Evolutionary conservation across 2,888 invertebrate genomes (phyloP), one percentile per base, ranked within the genome.

Genomic region (Caenorhabditis angaria): DNA sequence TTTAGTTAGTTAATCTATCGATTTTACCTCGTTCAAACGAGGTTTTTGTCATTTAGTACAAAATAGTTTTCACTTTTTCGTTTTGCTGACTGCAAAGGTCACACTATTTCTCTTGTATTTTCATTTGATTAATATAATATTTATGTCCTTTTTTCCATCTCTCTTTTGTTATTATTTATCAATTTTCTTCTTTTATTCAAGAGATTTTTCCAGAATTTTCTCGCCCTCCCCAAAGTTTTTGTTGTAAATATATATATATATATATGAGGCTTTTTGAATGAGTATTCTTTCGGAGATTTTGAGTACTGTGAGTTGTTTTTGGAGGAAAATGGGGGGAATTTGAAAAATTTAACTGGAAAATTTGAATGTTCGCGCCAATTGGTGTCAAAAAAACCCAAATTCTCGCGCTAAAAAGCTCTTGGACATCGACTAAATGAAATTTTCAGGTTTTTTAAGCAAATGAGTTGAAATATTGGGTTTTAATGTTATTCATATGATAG

Each of bases 201-300:
- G 10, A 48, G n/a, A 48, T 50, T 24, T 24, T 24, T 24, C 22
- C 20, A 24, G 20, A 24, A 50, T 22, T 24, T 6, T n/a, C 48
- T 8, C 8, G 14, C 35, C 35, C 50, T 20, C 1, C 4, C 22
- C 22, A 50, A 50, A 50, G 10, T n/a, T 22, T 41, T 41, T 3
- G 41, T 41, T 41, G 41, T 12, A 41, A 18, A 41, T 6, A 41
- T 41, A 41, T 6, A 12, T n/a, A n/a, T n/a, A n/a, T n/a, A 41
- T 51, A 51, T 24, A 51, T 22, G 25, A 24, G 51, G 22, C 24
- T 4, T 8, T 22, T 51, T 51, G 25, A 51, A 78, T 78, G 78
- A 78, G 78, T 57, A 76, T 78, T 12, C 68, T 78, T 32, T 65
- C 62, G 25, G 76, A 74, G 50, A 78, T 78, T 41, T 59, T 78